These are phyloP conservation scores for Neogobius melanostomus DNA, from an alignment of 2,113 vertebrate species.

Conservation along the genomic window DNA sequence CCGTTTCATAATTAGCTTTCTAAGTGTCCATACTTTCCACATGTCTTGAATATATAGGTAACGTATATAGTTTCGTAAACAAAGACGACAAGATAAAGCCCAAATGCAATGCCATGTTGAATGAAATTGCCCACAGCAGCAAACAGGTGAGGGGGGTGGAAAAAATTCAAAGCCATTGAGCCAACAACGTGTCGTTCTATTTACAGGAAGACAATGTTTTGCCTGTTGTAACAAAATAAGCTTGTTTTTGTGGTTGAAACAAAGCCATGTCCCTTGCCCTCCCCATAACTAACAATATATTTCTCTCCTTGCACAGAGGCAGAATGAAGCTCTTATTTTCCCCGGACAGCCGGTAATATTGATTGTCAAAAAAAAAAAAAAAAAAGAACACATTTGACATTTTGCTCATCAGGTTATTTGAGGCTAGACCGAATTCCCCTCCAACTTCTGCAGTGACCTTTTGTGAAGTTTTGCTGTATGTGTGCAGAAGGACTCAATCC, in stretches of 20 bases:
- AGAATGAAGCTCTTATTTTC: slow-evolving; percentile 27
- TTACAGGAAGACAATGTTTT: no score
- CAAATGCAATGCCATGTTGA: not conserved
- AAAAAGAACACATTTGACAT: slow-evolving; percentile 20
- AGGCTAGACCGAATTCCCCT: slow-evolving; percentile 18
- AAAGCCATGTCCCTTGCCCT: no score
- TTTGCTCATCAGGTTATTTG: slow-evolving; percentile 39
- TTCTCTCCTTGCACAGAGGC: not conserved
- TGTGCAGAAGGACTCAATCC: not conserved
- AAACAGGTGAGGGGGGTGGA: not conserved
- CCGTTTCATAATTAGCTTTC: not conserved
- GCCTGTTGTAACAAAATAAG: no score
- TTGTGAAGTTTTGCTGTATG: slow-evolving; percentile 18
- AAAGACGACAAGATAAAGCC: not conserved
- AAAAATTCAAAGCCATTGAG: not conserved
- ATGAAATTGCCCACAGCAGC: not conserved
- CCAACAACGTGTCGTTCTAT: not conserved
- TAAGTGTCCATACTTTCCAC: no score
- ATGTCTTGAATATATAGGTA: no score
- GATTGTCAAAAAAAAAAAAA: slow-evolving; percentile 26
- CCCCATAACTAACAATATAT: not conserved
- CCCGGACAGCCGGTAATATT: slow-evolving; percentile 8
- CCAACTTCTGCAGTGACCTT: slow-evolving; percentile 25
- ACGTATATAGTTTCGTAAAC: not conserved
- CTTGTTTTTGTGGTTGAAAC: no score